phyloP scores from a whole-genome alignment of 2,888 invertebrate species.

The Auanema freiburgensis region DNA sequence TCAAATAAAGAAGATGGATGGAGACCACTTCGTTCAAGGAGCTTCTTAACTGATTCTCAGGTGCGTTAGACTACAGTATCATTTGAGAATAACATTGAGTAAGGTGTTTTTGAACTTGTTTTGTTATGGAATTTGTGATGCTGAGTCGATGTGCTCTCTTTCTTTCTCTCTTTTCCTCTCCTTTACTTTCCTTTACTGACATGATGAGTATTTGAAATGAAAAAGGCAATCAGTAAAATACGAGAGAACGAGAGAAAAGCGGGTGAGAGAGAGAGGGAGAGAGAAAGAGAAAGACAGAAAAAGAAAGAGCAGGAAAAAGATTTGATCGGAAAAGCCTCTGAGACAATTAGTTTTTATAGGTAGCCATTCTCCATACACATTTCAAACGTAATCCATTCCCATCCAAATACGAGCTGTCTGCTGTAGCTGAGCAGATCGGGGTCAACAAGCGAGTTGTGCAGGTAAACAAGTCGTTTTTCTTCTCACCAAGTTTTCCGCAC shows the following conservation, averaged over 20 bases:
- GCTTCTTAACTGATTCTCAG: conserved; percentile 91
- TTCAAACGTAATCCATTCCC: conserved; percentile 89
- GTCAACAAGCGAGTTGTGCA: conserved; percentile 77
- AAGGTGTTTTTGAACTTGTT: no score
- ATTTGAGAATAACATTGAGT: neutral
- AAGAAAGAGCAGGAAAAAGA: no score
- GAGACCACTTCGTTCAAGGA: conserved; percentile 73
- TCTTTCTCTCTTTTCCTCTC: neutral
- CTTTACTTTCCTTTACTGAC: neutral
- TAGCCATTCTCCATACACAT: conserved; percentile 83
- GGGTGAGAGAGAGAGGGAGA: no score
- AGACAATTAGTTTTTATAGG: conserved; percentile 56
- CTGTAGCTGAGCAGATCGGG: conserved; percentile 78
- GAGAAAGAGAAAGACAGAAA: no score
- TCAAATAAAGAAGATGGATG: conserved; percentile 42
- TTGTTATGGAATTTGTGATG: no score
- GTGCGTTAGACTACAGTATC: conserved; percentile 67
- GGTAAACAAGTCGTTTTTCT: conserved; percentile 34
- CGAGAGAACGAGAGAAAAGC: no score
- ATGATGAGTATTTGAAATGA: conserved; percentile 2
- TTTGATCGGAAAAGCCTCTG: no score
- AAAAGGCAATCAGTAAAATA: no score
- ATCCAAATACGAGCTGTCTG: conserved; percentile 86
- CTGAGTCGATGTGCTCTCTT: no score
- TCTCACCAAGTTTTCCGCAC: neutral